Percentiles rank a stretch among this genome's conserved stretches.
phyloP scores from a whole-genome alignment of 1,140 invertebrate genomes.

The Battus philenor region DNA sequence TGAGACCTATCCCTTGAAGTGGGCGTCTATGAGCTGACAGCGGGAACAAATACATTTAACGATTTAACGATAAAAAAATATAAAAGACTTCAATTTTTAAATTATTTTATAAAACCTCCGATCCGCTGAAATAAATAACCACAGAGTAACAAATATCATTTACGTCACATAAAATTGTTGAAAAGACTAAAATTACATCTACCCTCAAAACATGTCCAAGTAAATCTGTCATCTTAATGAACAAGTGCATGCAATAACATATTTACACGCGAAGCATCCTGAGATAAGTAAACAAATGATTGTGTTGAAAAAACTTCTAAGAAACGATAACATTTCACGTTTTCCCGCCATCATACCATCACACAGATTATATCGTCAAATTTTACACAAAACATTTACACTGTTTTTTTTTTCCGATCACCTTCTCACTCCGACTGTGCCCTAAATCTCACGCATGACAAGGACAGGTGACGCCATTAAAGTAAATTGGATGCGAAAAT shows the following conservation, averaged over 20 bases:
- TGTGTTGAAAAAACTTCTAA: conserved; percentile 15
- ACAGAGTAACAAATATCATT: too few species aligned
- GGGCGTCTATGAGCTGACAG: too few species aligned
- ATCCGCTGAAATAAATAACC: too few species aligned
- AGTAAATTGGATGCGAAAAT: conserved; percentile 46
- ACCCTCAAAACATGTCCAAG: neutral
- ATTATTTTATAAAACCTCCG: too few species aligned
- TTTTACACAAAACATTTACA: conserved; percentile 49
- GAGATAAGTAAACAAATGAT: conserved; percentile 3
- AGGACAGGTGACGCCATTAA: conserved; percentile 26
- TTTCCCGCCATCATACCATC: conserved; percentile 26
- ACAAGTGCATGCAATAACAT: conserved; percentile 4
- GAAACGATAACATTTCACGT: conserved; percentile 19
- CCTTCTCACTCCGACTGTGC: conserved; percentile 25
- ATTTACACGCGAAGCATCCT: conserved; percentile 4
- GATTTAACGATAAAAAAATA: too few species aligned
- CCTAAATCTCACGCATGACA: conserved; percentile 10
- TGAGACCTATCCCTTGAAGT: too few species aligned
- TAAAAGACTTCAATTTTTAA: too few species aligned
- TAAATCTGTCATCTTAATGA: conserved; percentile 8
- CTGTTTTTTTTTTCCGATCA: conserved; percentile 28
- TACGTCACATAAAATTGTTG: too few species aligned
- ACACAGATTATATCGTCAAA: conserved; percentile 57
- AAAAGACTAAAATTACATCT: too few species aligned
- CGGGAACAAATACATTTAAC: too few species aligned